Base-by-base conservation (phyloP, 23 tunicate species). In the Phallusia fumigata region DNA sequence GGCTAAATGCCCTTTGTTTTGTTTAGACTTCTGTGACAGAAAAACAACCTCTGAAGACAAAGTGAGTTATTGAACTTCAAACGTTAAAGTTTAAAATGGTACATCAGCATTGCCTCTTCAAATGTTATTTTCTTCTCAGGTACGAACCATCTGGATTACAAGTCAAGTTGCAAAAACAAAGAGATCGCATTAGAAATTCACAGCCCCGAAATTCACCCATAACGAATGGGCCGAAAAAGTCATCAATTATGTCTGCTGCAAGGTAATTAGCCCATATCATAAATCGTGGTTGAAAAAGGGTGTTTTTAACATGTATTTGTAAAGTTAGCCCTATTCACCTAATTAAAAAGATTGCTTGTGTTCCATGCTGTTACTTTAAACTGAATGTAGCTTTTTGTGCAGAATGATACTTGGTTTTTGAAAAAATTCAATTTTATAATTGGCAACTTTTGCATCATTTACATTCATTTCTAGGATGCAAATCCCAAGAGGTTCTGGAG, bases 171-270 rank as follows among this genome's bases (percentile, higher is more conserved):
- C 81, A 78, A 32, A 82, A 84, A 52, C 89, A 91, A 74, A 83
- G 90, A 40, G 82, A 86, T 34, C 65, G 76, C 5, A 35, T 82
- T 31, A 31, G 88, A 49, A 88, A 74, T 24, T 31, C 89, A 21
- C 31, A 83, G 80, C 28, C n/a, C 35, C 65, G 78, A 73, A 52
- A 58, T 47, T 40, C 36, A 32, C 73, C 87, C 6, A 74, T 79
- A 0, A 79, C 84, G 11, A 86, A 83, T 65, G 84, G 73, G 18
- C 85, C 96, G 6, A 91, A 91, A 85, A 91, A 91, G 64, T 64
- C 83, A 44, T 87, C 88, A 3, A 28, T 91, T 34, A 78, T 91
- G 87, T 91, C 96, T 18, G 96, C 74, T 53, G 51, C 96, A 16
- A 86, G 96, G 96, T 91, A 64, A 58, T 28, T 75, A 24, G 35